Conservation (phyloP, 2,888 invertebrate species). For the Melipona bicolor region DNA sequence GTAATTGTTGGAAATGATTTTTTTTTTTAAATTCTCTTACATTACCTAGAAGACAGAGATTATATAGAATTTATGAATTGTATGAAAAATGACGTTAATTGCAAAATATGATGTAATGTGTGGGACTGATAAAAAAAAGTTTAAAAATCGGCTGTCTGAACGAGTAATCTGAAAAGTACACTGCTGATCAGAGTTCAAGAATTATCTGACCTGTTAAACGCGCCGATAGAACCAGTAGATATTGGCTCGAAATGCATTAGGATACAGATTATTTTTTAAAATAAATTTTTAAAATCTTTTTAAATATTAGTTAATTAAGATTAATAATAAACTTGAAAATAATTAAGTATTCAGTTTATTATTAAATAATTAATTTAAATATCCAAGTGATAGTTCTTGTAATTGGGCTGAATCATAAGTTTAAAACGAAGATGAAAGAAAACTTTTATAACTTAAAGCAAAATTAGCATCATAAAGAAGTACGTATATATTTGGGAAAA, state of each 20-base stretch:
- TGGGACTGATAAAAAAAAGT: slow-evolving; percentile 4
- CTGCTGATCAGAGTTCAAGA: slow-evolving; percentile 43
- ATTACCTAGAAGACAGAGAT: background rate
- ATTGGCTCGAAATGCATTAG: slow-evolving; percentile 23
- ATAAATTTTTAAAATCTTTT: background rate
- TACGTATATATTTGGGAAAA: background rate
- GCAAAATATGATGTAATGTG: slow-evolving; percentile 13
- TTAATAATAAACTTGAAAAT: background rate
- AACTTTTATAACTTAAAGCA: background rate
- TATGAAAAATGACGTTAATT: background rate
- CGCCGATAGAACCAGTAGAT: slow-evolving; percentile 31
- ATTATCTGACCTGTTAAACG: slow-evolving; percentile 48
- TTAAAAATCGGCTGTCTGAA: background rate
- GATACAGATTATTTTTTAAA: slow-evolving; percentile 33
- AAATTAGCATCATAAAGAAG: background rate
- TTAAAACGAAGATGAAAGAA: background rate
- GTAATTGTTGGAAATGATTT: background rate
- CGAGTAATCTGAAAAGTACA: background rate
- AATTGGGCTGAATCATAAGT: background rate
- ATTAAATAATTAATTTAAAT: background rate
- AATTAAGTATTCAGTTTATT: background rate
- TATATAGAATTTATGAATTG: background rate
- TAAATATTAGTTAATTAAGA: background rate
- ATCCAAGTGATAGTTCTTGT: background rate
- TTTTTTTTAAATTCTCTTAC: background rate